Evolutionary conservation across 2,113 vertebrate genomes (phyloP), one percentile per base, ranked within the genome.

Genomic region (Pardalotus punctatus): DNA sequence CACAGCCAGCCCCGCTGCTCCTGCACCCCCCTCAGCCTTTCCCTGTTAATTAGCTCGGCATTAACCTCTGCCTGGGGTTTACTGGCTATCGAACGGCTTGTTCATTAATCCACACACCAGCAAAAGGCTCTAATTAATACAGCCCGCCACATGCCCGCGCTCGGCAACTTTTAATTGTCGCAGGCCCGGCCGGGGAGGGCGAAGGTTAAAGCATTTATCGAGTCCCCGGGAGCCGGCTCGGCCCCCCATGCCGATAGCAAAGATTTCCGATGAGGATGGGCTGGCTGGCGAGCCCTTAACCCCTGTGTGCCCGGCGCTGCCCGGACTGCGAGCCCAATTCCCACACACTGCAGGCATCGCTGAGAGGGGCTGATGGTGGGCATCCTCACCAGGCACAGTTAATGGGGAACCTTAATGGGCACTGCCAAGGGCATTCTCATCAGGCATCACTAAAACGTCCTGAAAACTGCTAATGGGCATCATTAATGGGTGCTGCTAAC

Each of bases 51-150:
- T 97, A 97, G 96, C 95, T 96, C 20, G 6, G 96, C 93, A 97
- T 97, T 97, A 97, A 97, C 97, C 97, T 97, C 96, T 97, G 96
- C 86, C 95, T 95, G 80, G 85, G 93, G 94, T 93, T 96, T 94
- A 93, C 96, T 89, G 92, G 73, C 62, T 92, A 97, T 97, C 31
- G 97, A 97, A 81, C 95, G 57, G 91, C 83, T 18, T 86, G 95
- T 97, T 97, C 96, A 97, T 97, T 97, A 98, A 97, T 97, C 93
- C 95, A 95, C 95, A 88, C 92, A 89, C 88, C 15, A 35, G 95
- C 94, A 95, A 95, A 94, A 92, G 89, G 85, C 73, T 94, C 95
- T 95, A 95, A 97, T 97, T 96, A 97, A 96, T 94, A 94, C 79
- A 1, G 90, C 80, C 58, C 35, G 94, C 90, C 85, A 73, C 72